Evolutionary conservation across 2,797 vertebrate species (phyloP).

Genomic region (Coregonus ussuriensis): DNA sequence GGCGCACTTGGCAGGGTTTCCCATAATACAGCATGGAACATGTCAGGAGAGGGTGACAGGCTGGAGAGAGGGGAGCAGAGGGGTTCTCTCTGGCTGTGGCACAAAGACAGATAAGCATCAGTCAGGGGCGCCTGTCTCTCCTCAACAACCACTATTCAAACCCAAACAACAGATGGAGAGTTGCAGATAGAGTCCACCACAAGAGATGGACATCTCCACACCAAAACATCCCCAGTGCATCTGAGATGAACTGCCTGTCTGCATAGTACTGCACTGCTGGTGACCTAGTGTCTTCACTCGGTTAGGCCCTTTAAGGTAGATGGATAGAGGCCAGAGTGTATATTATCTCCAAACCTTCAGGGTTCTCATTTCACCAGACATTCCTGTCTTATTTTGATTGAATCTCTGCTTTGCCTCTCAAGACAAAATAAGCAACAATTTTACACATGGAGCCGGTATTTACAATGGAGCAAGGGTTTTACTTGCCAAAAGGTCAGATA

Average conservation of each 20-base stretch:
- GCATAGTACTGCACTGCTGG: neutral
- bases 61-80: neutral
- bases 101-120: neutral
- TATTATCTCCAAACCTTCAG: neutral
- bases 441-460: conserved; percentile 40
- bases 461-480: conserved; percentile 31
- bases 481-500: conserved; percentile 21
- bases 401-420: conserved; percentile 1
- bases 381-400: conserved; percentile 14
- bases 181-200: neutral
- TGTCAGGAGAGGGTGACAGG: conserved; percentile 8
- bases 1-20: conserved; percentile 10
- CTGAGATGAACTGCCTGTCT: neutral
- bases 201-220: neutral
- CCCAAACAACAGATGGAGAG: neutral
- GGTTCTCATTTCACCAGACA: neutral
- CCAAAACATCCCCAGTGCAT: neutral
- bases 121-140: neutral
- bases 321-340: neutral
- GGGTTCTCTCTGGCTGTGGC: neutral
- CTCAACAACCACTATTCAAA: neutral
- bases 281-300: neutral
- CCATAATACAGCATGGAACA: conserved; percentile 18
- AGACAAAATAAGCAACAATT: conserved; percentile 19
- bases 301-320: neutral